Conservation (phyloP, 2,888 invertebrate genomes). For the Sipha maydis region DNA sequence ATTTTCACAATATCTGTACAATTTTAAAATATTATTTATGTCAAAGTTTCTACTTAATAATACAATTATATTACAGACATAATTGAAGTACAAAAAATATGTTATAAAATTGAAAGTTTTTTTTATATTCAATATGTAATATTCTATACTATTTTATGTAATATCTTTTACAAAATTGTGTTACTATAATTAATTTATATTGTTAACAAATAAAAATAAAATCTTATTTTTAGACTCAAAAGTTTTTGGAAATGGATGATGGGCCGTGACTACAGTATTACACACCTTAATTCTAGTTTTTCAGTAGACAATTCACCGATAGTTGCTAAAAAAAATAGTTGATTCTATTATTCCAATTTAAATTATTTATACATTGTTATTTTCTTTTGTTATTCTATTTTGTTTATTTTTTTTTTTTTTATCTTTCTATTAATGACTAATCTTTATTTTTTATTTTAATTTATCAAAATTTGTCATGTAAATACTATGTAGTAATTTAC, state of each 20-base stretch:
- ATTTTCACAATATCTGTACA: too few species aligned
- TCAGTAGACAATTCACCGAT: conserved; percentile 42
- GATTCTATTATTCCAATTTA: conserved; percentile 23
- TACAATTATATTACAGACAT: neutral
- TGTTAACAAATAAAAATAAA: neutral
- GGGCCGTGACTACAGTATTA: conserved; percentile 57
- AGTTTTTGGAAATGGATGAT: conserved; percentile 60
- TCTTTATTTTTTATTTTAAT: neutral
- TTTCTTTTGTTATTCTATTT: conserved; percentile 27
- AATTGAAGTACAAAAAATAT: neutral
- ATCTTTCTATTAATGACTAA: conserved; percentile 2
- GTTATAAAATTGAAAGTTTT: neutral
- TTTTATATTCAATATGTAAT: neutral
- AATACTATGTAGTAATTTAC: conserved; percentile 15
- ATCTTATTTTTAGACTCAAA: conserved; percentile 49
- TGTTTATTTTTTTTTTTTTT: conserved; percentile 7
- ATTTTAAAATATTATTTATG: too few species aligned
- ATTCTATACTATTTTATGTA: neutral
- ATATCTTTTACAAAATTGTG: neutral
- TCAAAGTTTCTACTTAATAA: too few species aligned
- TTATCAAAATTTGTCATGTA: neutral
- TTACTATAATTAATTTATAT: neutral
- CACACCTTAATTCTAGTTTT: conserved; percentile 55
- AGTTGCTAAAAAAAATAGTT: conserved; percentile 49
- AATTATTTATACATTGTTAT: conserved; percentile 22